A percentile compares a stretch with the other conserved stretches of the same genome.
These are phyloP conservation scores for Muntiacus muntjak DNA, from an alignment of 2,113 vertebrate species.

Conservation along the genomic window DNA sequence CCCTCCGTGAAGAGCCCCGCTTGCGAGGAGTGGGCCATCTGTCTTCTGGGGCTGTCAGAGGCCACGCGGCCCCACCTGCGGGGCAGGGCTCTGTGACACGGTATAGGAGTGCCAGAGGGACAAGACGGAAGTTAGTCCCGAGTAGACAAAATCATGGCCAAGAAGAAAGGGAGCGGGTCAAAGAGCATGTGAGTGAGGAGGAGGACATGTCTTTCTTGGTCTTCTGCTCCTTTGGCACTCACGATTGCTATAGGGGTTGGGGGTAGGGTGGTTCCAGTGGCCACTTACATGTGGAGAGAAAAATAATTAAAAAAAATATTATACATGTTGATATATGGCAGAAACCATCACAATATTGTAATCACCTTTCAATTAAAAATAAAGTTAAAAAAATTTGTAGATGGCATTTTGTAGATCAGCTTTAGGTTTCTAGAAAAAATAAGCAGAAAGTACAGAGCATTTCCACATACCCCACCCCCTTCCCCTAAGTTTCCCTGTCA, in stretches of 20 bases:
- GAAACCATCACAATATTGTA: not conserved
- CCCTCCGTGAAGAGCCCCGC: not conserved
- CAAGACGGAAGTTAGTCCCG: not conserved
- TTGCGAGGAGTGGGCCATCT: not conserved
- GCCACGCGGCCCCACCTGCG: no score
- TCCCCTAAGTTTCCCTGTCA: not conserved
- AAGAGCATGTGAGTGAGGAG: not conserved
- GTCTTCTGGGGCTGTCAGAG: not conserved
- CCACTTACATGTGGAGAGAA: not conserved
- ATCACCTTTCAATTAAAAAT: not conserved
- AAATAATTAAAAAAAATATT: not conserved
- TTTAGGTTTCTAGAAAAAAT: not conserved
- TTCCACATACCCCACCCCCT: not conserved
- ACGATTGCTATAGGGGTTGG: rapidly evolving
- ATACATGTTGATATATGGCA: not conserved
- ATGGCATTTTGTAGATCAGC: not conserved
- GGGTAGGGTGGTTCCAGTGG: not conserved
- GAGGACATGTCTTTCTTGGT: not conserved
- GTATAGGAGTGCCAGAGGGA: not conserved
- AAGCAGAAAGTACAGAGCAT: not conserved
- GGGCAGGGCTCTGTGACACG: not conserved
- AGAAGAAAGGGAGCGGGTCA: not conserved
- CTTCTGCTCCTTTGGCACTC: not conserved
- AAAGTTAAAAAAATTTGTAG: not conserved
- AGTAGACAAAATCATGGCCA: not conserved